Conservation (phyloP, 2,888 invertebrate genomes). For the Synergus laeviventris region DNA sequence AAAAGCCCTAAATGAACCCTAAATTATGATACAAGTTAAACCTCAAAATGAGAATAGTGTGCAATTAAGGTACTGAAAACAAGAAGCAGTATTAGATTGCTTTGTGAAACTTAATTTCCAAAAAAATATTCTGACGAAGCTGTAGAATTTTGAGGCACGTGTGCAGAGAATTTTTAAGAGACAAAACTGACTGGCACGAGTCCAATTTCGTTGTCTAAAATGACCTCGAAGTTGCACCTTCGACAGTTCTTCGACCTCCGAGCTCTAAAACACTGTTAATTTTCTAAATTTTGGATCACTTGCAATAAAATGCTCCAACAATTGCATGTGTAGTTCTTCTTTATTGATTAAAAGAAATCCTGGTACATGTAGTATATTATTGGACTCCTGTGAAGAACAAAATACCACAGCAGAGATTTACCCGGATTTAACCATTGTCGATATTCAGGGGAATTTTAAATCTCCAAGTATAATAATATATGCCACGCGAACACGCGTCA, state of each 20-base stretch:
- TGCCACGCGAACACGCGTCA: background rate
- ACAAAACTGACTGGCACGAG: slow-evolving; percentile 49
- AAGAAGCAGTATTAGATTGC: background rate
- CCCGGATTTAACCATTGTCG: slow-evolving; percentile 23
- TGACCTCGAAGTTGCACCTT: slow-evolving; percentile 45
- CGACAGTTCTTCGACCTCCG: slow-evolving; percentile 48
- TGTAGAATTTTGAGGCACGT: slow-evolving; percentile 48
- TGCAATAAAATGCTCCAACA: background rate
- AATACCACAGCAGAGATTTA: background rate
- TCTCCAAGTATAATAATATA: slow-evolving; percentile 38
- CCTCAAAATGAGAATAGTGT: too few species aligned
- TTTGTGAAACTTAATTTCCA: background rate
- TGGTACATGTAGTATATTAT: background rate
- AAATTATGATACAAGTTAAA: too few species aligned
- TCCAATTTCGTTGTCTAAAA: slow-evolving; percentile 51
- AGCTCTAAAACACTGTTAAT: background rate
- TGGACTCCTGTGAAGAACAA: background rate
- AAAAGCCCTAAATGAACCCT: too few species aligned
- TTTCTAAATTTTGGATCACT: background rate
- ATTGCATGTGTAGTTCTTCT: too few species aligned
- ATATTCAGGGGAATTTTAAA: slow-evolving; percentile 27
- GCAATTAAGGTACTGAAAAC: background rate
- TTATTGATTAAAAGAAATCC: background rate
- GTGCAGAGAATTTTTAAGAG: slow-evolving; percentile 47
- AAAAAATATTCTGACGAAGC: background rate